Conservation (phyloP, 1,140 invertebrate species). For the Bombus confusus region DNA sequence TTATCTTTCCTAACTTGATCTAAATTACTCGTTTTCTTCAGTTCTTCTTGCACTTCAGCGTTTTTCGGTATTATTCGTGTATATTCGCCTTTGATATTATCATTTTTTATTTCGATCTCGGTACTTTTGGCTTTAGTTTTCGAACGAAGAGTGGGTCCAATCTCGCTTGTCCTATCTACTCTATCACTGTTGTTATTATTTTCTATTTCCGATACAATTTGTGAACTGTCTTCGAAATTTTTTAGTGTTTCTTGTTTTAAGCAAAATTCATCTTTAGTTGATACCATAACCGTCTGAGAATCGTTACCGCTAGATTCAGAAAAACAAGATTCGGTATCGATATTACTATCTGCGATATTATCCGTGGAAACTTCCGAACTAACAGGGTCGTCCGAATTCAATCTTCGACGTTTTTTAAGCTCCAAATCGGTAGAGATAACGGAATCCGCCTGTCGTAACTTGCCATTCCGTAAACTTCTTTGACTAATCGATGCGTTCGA, state of each 20-base stretch:
- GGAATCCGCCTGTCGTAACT: slow-evolving; percentile 83
- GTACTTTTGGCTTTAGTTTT: slow-evolving; percentile 79
- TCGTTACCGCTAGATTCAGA: slow-evolving; percentile 82
- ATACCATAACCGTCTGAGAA: slow-evolving; percentile 45
- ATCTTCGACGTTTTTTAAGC: slow-evolving; percentile 82
- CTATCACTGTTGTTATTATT: slow-evolving; percentile 77
- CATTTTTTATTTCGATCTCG: slow-evolving; percentile 64
- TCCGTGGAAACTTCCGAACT: slow-evolving; percentile 84
- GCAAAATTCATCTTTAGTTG: slow-evolving; percentile 63
- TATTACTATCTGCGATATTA: slow-evolving; percentile 81
- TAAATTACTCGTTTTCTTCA: slow-evolving; percentile 59
- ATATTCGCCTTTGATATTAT: slow-evolving; percentile 52
- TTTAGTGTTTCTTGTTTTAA: slow-evolving; percentile 79
- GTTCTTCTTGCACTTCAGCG: slow-evolving; percentile 53
- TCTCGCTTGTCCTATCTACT: slow-evolving; percentile 65
- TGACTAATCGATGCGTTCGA: slow-evolving; percentile 56
- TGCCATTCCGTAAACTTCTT: slow-evolving; percentile 86
- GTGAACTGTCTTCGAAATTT: slow-evolving; percentile 74
- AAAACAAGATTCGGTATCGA: slow-evolving; percentile 84
- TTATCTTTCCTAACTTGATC: slow-evolving; percentile 73
- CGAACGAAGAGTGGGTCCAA: slow-evolving; percentile 77
- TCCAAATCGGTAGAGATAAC: slow-evolving; percentile 79
- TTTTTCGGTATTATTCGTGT: slow-evolving; percentile 35
- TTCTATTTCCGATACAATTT: slow-evolving; percentile 73
- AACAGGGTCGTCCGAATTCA: slow-evolving; percentile 84